A percentile compares a stretch with the other conserved stretches of the same genome.
These are phyloP conservation scores for Tetragnatha montana DNA, from an alignment of 2,888 invertebrate species.

Conservation along the genomic window DNA sequence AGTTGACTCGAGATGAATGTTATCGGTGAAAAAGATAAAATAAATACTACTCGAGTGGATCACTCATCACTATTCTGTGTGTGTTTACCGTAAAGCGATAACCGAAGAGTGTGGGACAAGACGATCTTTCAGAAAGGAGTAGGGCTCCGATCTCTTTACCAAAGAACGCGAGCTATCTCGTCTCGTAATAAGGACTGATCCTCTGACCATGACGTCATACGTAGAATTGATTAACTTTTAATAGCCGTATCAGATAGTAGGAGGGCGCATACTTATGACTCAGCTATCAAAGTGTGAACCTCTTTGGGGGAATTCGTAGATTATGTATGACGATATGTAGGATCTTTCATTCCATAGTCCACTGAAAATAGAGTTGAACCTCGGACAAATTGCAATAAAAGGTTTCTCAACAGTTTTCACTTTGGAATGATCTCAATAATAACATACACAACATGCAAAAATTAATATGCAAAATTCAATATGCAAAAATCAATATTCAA, in stretches of 20 bases:
- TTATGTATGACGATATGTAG: too few relatives aligned
- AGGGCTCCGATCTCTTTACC: not conserved
- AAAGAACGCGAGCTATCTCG: not conserved
- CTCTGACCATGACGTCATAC: not conserved
- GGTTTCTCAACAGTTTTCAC: too few relatives aligned
- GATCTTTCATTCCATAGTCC: too few relatives aligned
- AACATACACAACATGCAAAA: too few relatives aligned
- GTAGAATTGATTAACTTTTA: not conserved
- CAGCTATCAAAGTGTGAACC: not conserved
- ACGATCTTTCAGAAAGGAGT: not conserved
- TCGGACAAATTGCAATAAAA: too few relatives aligned
- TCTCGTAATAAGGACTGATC: not conserved
- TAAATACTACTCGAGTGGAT: constrained; percentile 20
- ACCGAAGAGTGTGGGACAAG: not conserved
- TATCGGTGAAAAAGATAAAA: constrained; percentile 23
- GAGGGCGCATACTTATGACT: not conserved
- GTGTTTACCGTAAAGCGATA: constrained; percentile 1
- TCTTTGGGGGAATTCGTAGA: too few relatives aligned
- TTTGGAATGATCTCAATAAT: too few relatives aligned
- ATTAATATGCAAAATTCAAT: too few relatives aligned
- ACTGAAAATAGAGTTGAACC: too few relatives aligned
- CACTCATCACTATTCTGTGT: constrained; percentile 5
- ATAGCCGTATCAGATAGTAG: not conserved
- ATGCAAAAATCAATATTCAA: too few relatives aligned
- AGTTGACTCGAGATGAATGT: not conserved